phyloP scores from a whole-genome alignment of 2,888 invertebrate species.

The Cephus rjabovi region DNA sequence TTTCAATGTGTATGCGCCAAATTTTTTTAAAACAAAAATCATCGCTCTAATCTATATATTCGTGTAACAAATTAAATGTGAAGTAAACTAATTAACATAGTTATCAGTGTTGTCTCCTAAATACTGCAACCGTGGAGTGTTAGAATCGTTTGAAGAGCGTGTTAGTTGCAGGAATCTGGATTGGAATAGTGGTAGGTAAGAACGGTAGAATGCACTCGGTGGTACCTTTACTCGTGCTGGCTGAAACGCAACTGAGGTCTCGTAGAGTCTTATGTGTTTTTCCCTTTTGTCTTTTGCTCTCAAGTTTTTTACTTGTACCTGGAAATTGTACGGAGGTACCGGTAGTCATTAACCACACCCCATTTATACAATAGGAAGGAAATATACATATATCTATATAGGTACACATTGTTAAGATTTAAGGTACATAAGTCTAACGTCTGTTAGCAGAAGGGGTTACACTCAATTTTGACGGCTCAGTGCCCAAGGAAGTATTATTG shows the following conservation, averaged over 20 bases:
- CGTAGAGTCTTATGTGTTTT: slow-evolving; percentile 72
- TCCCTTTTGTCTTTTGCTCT: slow-evolving; percentile 69
- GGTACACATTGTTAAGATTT: not conserved
- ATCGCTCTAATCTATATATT: not conserved
- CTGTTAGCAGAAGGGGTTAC: slow-evolving; percentile 1
- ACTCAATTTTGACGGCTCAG: not conserved
- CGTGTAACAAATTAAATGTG: not conserved
- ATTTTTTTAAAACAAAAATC: not conserved
- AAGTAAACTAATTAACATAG: slow-evolving; percentile 4
- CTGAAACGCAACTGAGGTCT: slow-evolving; percentile 73
- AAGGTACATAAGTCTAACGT: not conserved
- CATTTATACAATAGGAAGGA: slow-evolving; percentile 30
- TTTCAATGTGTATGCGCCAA: not conserved
- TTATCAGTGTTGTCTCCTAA: slow-evolving; percentile 32
- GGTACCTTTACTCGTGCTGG: slow-evolving; percentile 69
- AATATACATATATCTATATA: slow-evolving; percentile 12
- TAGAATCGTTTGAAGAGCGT: slow-evolving; percentile 32
- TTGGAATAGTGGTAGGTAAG: slow-evolving; percentile 24
- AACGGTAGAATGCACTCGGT: slow-evolving; percentile 53
- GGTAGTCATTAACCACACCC: slow-evolving; percentile 48
- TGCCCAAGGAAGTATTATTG: not conserved
- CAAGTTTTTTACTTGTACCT: slow-evolving; percentile 67
- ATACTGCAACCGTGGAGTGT: slow-evolving; percentile 45
- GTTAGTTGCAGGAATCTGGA: slow-evolving; percentile 39
- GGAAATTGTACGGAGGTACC: slow-evolving; percentile 59